Conservation (phyloP, 1,140 invertebrate genomes). For the Tetranychus cinnabarinus region DNA sequence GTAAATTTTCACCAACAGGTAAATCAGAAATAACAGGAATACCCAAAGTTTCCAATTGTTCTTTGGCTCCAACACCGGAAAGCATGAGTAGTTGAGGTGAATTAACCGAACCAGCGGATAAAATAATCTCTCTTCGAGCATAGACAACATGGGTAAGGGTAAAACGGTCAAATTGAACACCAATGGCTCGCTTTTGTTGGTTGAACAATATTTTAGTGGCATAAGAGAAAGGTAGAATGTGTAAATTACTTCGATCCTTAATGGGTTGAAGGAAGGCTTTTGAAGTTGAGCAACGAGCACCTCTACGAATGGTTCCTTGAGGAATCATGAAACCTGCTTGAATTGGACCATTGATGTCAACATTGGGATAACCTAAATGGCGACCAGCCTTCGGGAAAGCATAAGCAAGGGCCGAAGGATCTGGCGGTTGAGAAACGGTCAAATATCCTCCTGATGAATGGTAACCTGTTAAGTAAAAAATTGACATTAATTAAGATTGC, state of each 20-base stretch:
- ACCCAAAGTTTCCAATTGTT: slow-evolving; percentile 19
- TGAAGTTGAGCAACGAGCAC: slow-evolving; percentile 62
- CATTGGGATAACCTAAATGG: slow-evolving; percentile 50
- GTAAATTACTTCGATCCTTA: slow-evolving; percentile 50
- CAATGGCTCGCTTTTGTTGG: slow-evolving; percentile 43
- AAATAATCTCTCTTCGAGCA: slow-evolving; percentile 46
- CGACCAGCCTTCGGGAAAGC: slow-evolving; percentile 54
- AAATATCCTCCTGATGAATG: slow-evolving; percentile 51
- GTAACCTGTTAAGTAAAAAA: slow-evolving; percentile 26
- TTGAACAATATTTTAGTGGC: slow-evolving; percentile 65
- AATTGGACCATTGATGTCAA: slow-evolving; percentile 53
- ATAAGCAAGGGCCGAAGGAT: slow-evolving; percentile 48
- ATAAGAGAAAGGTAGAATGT: slow-evolving; percentile 57
- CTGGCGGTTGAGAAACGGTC: slow-evolving; percentile 56
- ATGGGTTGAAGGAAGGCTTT: slow-evolving; percentile 68
- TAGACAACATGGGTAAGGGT: slow-evolving; percentile 34
- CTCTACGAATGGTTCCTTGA: slow-evolving; percentile 63
- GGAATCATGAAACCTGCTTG: slow-evolving; percentile 32
- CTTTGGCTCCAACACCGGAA: slow-evolving; percentile 61
- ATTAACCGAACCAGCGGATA: slow-evolving; percentile 53
- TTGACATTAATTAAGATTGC: neutral
- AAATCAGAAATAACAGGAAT: slow-evolving; percentile 19
- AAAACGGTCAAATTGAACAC: slow-evolving; percentile 43
- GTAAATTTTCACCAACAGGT: slow-evolving; percentile 26
- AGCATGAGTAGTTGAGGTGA: slow-evolving; percentile 65